phyloP scores from a whole-genome alignment of 1,140 invertebrate species.

The Bradysia coprophila region DNA sequence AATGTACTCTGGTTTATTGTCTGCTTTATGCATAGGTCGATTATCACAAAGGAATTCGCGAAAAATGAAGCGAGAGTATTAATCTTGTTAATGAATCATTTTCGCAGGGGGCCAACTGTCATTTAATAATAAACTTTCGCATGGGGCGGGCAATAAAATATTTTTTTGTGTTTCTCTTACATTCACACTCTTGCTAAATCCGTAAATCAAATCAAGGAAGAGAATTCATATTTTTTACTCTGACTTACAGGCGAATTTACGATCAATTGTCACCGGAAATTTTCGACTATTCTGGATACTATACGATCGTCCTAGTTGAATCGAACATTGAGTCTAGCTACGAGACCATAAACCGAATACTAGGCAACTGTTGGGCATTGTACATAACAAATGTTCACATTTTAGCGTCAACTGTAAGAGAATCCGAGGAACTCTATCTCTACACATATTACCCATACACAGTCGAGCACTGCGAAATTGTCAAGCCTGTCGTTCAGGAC shows the following conservation, averaged over 20 bases:
- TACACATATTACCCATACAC: conserved; percentile 1
- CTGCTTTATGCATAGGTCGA: too few relatives aligned
- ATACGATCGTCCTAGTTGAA: not conserved
- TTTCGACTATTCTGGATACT: not conserved
- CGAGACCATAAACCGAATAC: not conserved
- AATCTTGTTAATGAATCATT: not conserved
- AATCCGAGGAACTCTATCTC: not conserved
- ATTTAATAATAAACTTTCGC: too few relatives aligned
- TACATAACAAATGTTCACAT: not conserved
- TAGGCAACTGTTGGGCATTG: not conserved
- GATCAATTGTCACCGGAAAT: not conserved
- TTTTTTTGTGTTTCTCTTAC: not conserved
- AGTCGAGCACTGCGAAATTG: not conserved
- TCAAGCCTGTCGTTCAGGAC: not conserved
- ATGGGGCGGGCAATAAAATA: not conserved
- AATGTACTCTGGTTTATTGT: too few relatives aligned
- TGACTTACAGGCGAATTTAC: not conserved
- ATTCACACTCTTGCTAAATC: not conserved
- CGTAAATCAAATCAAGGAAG: not conserved
- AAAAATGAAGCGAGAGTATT: not conserved
- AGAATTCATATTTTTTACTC: not conserved
- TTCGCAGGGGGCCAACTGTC: too few relatives aligned
- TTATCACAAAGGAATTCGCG: too few relatives aligned
- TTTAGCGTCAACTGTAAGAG: not conserved
- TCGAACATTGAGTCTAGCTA: not conserved